These are phyloP conservation scores for Hiodon alosoides DNA, from an alignment of 2,113 vertebrate genomes.

Conservation along the genomic window DNA sequence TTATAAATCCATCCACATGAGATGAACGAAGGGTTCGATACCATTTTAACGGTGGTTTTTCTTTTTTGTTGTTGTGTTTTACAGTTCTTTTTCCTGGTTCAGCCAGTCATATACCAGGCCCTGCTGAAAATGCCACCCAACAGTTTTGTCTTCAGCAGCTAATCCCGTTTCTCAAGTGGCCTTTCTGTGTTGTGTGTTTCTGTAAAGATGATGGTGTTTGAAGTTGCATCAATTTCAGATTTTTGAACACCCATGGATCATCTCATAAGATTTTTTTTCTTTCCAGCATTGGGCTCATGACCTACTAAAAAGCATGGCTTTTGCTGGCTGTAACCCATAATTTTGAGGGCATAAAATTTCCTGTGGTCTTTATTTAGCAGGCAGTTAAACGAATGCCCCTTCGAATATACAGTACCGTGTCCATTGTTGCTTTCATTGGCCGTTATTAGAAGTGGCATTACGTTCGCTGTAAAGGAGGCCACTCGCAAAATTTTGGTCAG, in stretches of 20 bases:
- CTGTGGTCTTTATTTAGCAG: conserved; percentile 13
- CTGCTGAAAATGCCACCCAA: conserved; percentile 99
- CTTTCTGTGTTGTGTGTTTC: conserved; percentile 91
- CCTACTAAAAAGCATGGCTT: conserved; percentile 72
- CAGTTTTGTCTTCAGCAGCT: conserved; percentile 99
- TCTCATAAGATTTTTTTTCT: conserved; percentile 50
- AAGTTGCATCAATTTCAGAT: conserved; percentile 60
- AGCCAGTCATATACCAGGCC: conserved; percentile 99
- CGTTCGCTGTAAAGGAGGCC: conserved; percentile 31
- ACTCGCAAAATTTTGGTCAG: conserved; percentile 37
- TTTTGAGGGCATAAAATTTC: conserved; percentile 8
- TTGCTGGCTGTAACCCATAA: conserved; percentile 61
- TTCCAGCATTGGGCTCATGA: conserved; percentile 80
- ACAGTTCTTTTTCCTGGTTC: conserved; percentile 99
- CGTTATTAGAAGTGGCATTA: conserved; percentile 3
- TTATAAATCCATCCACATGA: conserved; percentile 65
- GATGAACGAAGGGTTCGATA: conserved; percentile 88
- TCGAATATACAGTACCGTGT: background rate
- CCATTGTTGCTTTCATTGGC: background rate
- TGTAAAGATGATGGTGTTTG: conserved; percentile 69
- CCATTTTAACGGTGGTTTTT: conserved; percentile 99
- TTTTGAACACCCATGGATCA: conserved; percentile 56
- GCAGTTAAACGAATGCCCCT: conserved; percentile 14
- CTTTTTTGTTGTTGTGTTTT: conserved; percentile 99
- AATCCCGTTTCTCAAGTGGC: conserved; percentile 99